Evolutionary conservation across 2,797 vertebrate genomes (phyloP), one percentile per base, ranked within the genome.

Genomic region (Melanotaenia maccullochi): DNA sequence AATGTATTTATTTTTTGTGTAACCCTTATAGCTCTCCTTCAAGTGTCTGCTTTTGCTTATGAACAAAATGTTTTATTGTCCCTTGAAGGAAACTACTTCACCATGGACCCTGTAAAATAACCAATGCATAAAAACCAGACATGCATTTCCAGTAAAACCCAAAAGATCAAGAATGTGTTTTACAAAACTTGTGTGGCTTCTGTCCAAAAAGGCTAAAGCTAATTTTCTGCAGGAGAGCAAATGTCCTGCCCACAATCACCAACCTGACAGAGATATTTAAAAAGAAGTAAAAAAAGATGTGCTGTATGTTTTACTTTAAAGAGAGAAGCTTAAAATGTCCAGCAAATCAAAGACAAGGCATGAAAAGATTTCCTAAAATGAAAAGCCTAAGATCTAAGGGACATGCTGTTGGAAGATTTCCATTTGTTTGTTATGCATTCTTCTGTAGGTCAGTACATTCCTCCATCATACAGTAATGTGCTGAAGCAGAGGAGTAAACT

Each of bases 361-460:
- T 30, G 38, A 61, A 73, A 49, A 36, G n/a, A 33, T 22, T 2
- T 13, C 32, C 9, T 7, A 36, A 36, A 40, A 3, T 1, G 13
- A 40, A 9, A 20, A 44, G 42, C 4, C 18, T 44, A 44, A 44
- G 42, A 47, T 40, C 5, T 14, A 52, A 33, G 33, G 5, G 2
- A 35, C 68, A 76, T 49, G 32, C 40, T 25, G 4, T 13, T 13
- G 74, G 66, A 87, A 58, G 63, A 76, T 47, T 83, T 71, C 54
- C 63, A 75, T 66, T 55, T 79, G 55, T 65, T 71, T 47, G 14
- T 22, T 56, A 32, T 61, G 55, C 66, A 62, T 68, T 57, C 22
- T 36, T 71, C 24, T 59, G 60, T 60, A 65, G 73, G 75, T 83
- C 69, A 60, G 73, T 36, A 22, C 71, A 73, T 86, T 89, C 68